These are phyloP conservation scores for Euplexia lucipara DNA, from an alignment of 2,888 invertebrate species.

Conservation along the genomic window DNA sequence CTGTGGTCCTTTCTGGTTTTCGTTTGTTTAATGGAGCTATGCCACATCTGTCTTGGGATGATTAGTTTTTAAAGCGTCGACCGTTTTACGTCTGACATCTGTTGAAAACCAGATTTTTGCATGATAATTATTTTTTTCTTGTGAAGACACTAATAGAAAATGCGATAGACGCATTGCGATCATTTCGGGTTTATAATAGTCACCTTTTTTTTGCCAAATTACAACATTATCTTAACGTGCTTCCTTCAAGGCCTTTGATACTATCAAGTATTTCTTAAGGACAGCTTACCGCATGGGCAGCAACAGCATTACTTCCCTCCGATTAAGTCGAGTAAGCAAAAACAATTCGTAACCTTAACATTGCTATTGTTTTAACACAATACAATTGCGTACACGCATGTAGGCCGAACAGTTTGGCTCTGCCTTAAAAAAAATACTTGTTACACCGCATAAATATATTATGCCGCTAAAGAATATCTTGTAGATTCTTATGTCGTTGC, in stretches of 20 bases:
- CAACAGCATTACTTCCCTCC: slow-evolving; percentile 51
- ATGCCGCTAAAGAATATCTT: neutral
- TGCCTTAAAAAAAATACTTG: slow-evolving; percentile 56
- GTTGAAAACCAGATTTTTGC: neutral
- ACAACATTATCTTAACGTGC: neutral
- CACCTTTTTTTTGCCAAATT: neutral
- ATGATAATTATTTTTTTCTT: neutral
- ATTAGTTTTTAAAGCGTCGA: neutral
- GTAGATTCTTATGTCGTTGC: neutral
- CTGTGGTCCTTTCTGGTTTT: slow-evolving; percentile 16
- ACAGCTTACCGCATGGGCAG: slow-evolving; percentile 54
- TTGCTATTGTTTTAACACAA: slow-evolving; percentile 75
- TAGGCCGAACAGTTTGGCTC: slow-evolving; percentile 40
- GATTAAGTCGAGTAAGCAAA: slow-evolving; percentile 63
- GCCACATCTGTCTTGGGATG: slow-evolving; percentile 17
- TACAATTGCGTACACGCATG: slow-evolving; percentile 67
- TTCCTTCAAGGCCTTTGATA: slow-evolving; percentile 44
- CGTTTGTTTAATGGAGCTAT: slow-evolving; percentile 21
- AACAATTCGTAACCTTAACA: slow-evolving; percentile 74
- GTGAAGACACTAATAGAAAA: too few relatives aligned
- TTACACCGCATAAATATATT: slow-evolving; percentile 25
- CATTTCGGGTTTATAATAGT: neutral
- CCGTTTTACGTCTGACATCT: slow-evolving; percentile 1
- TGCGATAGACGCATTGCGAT: too few relatives aligned
- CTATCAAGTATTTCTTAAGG: slow-evolving; percentile 45